Evolutionary conservation across 1,140 invertebrate species (phyloP).

Genomic region (Drosophila ananassae): DNA sequence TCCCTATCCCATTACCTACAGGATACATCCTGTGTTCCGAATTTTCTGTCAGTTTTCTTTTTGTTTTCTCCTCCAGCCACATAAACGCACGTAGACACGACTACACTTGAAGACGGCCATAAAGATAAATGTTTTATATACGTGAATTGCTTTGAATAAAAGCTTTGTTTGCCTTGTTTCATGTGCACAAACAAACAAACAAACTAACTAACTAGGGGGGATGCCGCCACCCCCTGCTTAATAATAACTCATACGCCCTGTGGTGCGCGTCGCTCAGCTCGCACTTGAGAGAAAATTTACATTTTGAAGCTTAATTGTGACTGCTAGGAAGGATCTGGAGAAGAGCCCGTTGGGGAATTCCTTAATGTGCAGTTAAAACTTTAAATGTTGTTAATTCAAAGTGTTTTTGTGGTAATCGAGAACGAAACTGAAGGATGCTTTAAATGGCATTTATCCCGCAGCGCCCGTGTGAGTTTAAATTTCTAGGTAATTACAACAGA

Average conservation of each 20-base stretch:
- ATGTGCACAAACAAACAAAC: conserved; percentile 50
- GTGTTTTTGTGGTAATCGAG: conserved; percentile 28
- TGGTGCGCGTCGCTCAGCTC: conserved; percentile 22
- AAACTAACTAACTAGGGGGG: conserved; percentile 2
- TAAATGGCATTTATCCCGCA: conserved; percentile 13
- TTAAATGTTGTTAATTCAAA: conserved; percentile 33
- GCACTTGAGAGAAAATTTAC: conserved; percentile 58
- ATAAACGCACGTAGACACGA: conserved; percentile 29
- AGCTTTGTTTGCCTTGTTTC: conserved; percentile 69
- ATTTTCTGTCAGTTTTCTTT: background rate
- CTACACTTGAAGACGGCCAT: conserved; percentile 76
- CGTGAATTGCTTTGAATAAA: conserved; percentile 82
- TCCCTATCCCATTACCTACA: background rate
- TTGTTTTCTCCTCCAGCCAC: background rate
- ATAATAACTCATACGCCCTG: conserved; percentile 72
- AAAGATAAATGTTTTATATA: conserved; percentile 83
- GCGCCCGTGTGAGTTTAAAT: background rate
- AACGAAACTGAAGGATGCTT: background rate
- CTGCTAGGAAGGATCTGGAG: conserved; percentile 13
- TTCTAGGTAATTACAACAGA: background rate
- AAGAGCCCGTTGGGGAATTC: conserved; percentile 24
- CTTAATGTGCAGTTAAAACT: conserved; percentile 44
- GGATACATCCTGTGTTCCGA: background rate
- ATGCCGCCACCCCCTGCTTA: background rate
- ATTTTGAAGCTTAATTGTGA: conserved; percentile 70